phyloP scores from a whole-genome alignment of 1,140 invertebrate genomes.

The Leptinotarsa defecta region DNA sequence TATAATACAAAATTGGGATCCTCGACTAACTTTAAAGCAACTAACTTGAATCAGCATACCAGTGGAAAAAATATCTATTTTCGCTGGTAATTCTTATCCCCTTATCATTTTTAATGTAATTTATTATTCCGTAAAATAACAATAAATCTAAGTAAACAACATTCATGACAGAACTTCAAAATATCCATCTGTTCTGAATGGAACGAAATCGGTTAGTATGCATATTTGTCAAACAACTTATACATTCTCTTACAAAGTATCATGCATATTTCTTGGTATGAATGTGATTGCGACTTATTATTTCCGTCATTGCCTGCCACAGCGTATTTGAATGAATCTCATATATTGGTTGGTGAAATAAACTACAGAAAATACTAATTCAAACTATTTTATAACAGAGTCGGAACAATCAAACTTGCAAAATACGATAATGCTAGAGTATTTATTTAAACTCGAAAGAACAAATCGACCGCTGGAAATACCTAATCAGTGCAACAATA shows the following conservation, averaged over 20 bases:
- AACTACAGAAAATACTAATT: neutral
- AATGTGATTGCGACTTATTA: neutral
- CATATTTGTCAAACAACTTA: neutral
- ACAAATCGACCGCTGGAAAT: slow-evolving; percentile 15
- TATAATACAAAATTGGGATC: too few relatives aligned
- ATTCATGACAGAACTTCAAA: neutral
- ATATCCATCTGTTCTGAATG: neutral
- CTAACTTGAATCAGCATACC: too few relatives aligned
- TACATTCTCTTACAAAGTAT: neutral
- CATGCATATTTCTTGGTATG: neutral
- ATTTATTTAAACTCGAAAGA: slow-evolving; percentile 20
- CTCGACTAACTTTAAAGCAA: too few relatives aligned
- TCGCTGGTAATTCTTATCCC: too few relatives aligned
- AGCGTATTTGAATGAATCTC: slow-evolving; percentile 8
- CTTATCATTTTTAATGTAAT: too few relatives aligned
- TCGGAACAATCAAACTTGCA: slow-evolving; percentile 9
- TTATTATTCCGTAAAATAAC: too few relatives aligned
- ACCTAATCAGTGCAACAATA: slow-evolving; percentile 22
- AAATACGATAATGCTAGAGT: slow-evolving; percentile 4
- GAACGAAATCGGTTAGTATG: neutral
- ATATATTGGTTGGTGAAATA: slow-evolving; percentile 9
- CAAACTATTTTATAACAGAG: neutral
- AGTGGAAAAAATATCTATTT: too few relatives aligned
- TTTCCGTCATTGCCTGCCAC: neutral
- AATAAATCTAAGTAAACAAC: too few relatives aligned